Evolutionary conservation across 2,888 invertebrate genomes (phyloP).

Genomic region (Amiota communis): DNA sequence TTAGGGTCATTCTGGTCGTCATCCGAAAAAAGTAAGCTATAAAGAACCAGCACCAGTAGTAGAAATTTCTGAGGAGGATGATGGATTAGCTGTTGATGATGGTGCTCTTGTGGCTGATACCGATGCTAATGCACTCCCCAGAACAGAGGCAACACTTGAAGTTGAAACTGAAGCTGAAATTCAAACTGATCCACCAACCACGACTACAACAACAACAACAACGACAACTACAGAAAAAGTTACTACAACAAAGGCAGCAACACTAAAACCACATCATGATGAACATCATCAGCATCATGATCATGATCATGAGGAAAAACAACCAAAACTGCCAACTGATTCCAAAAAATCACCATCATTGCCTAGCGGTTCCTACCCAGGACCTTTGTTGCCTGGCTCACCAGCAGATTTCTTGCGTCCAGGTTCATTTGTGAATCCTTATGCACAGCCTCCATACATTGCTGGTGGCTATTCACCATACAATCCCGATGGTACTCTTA

Average conservation of each 20-base stretch:
- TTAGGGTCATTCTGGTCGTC: background rate
- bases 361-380: background rate
- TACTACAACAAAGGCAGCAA: background rate
- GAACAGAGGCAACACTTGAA: background rate
- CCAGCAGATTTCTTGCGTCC: constrained; percentile 4
- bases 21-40: background rate
- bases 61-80: background rate
- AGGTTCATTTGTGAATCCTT: background rate
- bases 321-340: background rate
- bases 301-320: background rate
- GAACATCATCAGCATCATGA: background rate
- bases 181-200: background rate
- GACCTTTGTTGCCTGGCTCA: constrained; percentile 3
- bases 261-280: background rate
- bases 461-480: background rate
- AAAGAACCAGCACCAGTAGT: background rate
- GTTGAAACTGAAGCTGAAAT: background rate
- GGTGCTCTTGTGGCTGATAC: background rate
- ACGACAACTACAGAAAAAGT: background rate
- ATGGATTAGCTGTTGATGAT: background rate
- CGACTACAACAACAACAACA: constrained; percentile 3
- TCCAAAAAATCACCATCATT: background rate
- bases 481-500: constrained; percentile 2
- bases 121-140: constrained; percentile 11
- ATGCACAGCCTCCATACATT: background rate